A percentile compares a stretch with the other conserved stretches of the same genome.
phyloP scores from a whole-genome alignment of 2,113 vertebrate genomes.

The Chionodraco myersi region DNA sequence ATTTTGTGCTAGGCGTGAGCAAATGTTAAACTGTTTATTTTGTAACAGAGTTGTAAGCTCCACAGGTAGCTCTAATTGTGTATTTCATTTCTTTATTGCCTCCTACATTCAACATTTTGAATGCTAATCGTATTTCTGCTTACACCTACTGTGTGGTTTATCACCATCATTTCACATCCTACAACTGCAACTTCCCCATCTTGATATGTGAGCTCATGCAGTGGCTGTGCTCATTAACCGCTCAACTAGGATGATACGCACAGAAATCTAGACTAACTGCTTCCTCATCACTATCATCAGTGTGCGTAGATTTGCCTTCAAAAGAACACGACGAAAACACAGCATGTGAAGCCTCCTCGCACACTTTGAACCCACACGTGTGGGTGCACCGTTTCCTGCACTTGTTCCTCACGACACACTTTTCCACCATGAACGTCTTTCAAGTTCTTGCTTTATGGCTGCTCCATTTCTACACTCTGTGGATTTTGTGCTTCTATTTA shows the following conservation, averaged over 20 bases:
- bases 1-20: conserved; percentile 22
- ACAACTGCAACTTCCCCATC: neutral
- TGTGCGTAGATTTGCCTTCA: conserved; percentile 30
- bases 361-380: conserved; percentile 30
- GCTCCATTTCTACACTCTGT: neutral
- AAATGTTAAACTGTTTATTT: conserved; percentile 41
- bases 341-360: neutral
- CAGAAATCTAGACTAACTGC: neutral
- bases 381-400: conserved; percentile 29
- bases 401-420: neutral
- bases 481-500: conserved; percentile 13
- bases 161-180: neutral
- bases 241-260: conserved; percentile 1
- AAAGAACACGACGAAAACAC: neutral
- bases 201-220: neutral
- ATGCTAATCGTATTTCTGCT: conserved; percentile 2
- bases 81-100: conserved; percentile 34
- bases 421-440: neutral
- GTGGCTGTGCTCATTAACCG: conserved; percentile 42
- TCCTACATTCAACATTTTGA: conserved; percentile 27
- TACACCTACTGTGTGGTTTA: neutral
- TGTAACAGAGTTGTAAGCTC: conserved; percentile 30
- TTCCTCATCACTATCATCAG: neutral
- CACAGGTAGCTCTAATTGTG: conserved; percentile 38
- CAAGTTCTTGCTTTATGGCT: neutral